A percentile compares a stretch with the other conserved stretches of the same genome.
These are phyloP conservation scores for Ligdia adustata DNA, from an alignment of 2,888 invertebrate genomes.

Conservation along the genomic window DNA sequence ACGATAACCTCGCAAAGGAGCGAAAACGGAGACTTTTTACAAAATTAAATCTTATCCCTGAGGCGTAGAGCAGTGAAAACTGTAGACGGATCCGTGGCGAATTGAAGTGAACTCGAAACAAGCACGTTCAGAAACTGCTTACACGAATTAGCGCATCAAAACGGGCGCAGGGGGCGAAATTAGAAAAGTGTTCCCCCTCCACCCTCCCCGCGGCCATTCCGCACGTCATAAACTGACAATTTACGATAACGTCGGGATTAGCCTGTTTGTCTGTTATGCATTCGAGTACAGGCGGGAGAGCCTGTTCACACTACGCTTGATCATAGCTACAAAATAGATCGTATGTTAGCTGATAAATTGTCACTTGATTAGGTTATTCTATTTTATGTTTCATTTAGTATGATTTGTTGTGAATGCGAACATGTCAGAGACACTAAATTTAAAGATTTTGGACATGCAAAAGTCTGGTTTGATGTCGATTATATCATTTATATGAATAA, in stretches of 20 bases:
- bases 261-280: constrained; percentile 83
- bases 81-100: constrained; percentile 50
- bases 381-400: too few relatives aligned
- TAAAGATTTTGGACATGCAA: too few relatives aligned
- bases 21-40: constrained; percentile 22
- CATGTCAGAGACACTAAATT: too few relatives aligned
- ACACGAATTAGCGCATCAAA: constrained; percentile 84
- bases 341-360: too few relatives aligned
- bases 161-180: constrained; percentile 80
- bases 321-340: too few relatives aligned
- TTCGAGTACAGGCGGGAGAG: constrained; percentile 54
- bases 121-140: constrained; percentile 83
- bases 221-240: constrained; percentile 85
- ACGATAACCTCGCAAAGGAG: constrained; percentile 63
- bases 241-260: constrained; percentile 84
- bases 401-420: too few relatives aligned
- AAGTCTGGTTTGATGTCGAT: too few relatives aligned
- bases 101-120: constrained; percentile 78
- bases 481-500: too few relatives aligned
- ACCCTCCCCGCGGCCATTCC: constrained; percentile 70
- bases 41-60: constrained; percentile 46
- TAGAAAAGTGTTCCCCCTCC: constrained; percentile 73
- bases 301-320: constrained; percentile 27
- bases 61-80: constrained; percentile 39
- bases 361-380: too few relatives aligned